Evolutionary conservation across 2,888 invertebrate species (phyloP).

Genomic region (Aphelenchoides bicaudatus): DNA sequence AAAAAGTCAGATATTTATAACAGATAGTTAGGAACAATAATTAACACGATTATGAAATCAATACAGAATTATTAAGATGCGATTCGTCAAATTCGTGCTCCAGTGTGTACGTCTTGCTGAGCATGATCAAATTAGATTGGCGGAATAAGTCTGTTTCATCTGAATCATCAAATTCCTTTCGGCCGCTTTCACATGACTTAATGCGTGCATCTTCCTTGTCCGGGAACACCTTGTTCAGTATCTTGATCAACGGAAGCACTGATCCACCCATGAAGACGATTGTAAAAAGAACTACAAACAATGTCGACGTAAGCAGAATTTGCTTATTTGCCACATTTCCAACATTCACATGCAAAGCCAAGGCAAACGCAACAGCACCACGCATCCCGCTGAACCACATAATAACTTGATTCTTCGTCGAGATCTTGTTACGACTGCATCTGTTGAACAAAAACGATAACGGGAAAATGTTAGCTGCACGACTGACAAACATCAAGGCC

Average conservation of each 20-base stretch:
- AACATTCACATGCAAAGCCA: conserved; percentile 88
- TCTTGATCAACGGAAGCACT: conserved; percentile 89
- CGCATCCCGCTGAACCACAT: conserved; percentile 98
- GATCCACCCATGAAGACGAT: conserved; percentile 91
- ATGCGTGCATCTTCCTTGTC: too few relatives aligned
- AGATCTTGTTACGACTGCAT: conserved; percentile 91
- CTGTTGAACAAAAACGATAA: conserved; percentile 86
- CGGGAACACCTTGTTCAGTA: conserved; percentile 40
- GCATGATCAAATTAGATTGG: too few relatives aligned
- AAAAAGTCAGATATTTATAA: too few relatives aligned
- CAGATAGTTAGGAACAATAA: too few relatives aligned
- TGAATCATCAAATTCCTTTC: too few relatives aligned
- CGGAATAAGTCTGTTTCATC: too few relatives aligned
- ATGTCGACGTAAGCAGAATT: conserved; percentile 92
- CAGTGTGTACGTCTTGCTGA: too few relatives aligned
- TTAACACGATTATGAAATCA: too few relatives aligned
- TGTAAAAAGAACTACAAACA: conserved; percentile 94
- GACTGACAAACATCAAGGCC: conserved; percentile 80
- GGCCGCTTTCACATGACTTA: too few relatives aligned
- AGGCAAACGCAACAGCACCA: conserved; percentile 94
- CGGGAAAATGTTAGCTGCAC: conserved; percentile 95
- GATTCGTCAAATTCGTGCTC: too few relatives aligned
- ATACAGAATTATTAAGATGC: too few relatives aligned
- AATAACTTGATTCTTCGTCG: conserved; percentile 87
- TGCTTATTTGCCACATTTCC: conserved; percentile 83